phyloP scores from a whole-genome alignment of 2,888 invertebrate species.

The Orthonevra nobilis region DNA sequence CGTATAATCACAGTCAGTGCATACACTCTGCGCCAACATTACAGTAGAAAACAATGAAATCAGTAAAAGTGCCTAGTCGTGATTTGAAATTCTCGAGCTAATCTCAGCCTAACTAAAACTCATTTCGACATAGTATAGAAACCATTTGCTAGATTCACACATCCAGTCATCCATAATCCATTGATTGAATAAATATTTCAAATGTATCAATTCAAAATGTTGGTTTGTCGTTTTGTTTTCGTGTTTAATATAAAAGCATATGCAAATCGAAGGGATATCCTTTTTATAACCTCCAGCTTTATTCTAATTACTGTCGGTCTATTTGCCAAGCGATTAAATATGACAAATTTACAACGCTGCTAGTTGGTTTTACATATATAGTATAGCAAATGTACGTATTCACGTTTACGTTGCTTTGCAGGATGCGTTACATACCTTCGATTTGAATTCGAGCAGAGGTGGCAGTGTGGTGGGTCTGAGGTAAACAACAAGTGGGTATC shows the following conservation, averaged over 20 bases:
- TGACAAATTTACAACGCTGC: slow-evolving; percentile 60
- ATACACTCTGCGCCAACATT: too few relatives aligned
- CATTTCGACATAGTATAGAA: too few relatives aligned
- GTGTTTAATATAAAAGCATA: neutral
- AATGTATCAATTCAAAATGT: neutral
- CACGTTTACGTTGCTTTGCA: too few relatives aligned
- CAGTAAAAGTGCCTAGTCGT: too few relatives aligned
- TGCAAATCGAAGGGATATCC: slow-evolving; percentile 4
- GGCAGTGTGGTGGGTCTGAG: neutral
- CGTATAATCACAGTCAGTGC: too few relatives aligned
- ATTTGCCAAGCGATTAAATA: slow-evolving; percentile 63
- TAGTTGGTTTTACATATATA: slow-evolving; percentile 6
- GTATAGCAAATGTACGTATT: too few relatives aligned
- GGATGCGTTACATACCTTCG: slow-evolving; percentile 20
- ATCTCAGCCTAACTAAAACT: too few relatives aligned
- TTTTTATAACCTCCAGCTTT: slow-evolving; percentile 17
- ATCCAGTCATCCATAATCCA: neutral
- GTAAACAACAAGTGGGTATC: slow-evolving; percentile 67
- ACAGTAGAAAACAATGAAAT: too few relatives aligned
- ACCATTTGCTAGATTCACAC: too few relatives aligned
- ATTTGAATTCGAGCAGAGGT: slow-evolving; percentile 5
- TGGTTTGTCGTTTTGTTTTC: neutral
- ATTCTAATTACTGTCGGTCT: slow-evolving; percentile 63
- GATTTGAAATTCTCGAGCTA: too few relatives aligned
- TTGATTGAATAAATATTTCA: neutral